Base-by-base conservation (phyloP, 2,113 vertebrate genomes). In the Pithys albifrons region DNA sequence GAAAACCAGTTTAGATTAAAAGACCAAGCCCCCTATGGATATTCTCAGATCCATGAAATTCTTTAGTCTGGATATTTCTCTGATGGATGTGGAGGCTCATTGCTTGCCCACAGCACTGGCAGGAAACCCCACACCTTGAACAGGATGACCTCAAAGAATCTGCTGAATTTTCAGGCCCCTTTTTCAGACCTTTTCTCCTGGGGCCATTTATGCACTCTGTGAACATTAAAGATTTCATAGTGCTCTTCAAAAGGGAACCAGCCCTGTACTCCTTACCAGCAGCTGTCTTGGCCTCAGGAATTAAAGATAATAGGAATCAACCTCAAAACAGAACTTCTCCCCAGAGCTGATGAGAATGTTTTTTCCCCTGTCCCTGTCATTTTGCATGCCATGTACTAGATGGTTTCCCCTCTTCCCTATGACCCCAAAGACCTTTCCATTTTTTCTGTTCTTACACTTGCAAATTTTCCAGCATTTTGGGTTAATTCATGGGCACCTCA, bases 1-100 rank as follows among this genome's bases (percentile, higher is more conserved):
- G 92, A 90, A 94, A 95, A 96, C 52, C 49, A 92, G 51, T 94
- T 90, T 86, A 92, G 87, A 95, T 97, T 96, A 95, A 97, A 95
- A 96, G 75, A 43, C 57, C 65, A 25, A 96, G 71, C 70, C 80
- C 88, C 95, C 94, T 39, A 35, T 65, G 78, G 91, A 91, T 90
- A 84, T 85, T 95, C 78, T 82, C 95, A 96, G 88, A 94, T 55
- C 95, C 82, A 77, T 65, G 20, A 88, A 95, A 93, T 93, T 96
- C 93, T 93, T 96, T 95, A 67, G 84, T 90, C 65, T 91, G 29
- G 27, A 24, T 55, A 62, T 91, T 94, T 92, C 72, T 89, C 86
- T 96, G 85, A 89, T 87, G 49, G 58, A 84, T 78, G 72, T 76
- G 70, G 58, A 76, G 58, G 35, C 46, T 87, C 78, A 61, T 73